A percentile compares a stretch with the other conserved stretches of the same genome.
Conservation (phyloP, 2,888 invertebrate genomes). For the Enchytraeus crypticus region DNA sequence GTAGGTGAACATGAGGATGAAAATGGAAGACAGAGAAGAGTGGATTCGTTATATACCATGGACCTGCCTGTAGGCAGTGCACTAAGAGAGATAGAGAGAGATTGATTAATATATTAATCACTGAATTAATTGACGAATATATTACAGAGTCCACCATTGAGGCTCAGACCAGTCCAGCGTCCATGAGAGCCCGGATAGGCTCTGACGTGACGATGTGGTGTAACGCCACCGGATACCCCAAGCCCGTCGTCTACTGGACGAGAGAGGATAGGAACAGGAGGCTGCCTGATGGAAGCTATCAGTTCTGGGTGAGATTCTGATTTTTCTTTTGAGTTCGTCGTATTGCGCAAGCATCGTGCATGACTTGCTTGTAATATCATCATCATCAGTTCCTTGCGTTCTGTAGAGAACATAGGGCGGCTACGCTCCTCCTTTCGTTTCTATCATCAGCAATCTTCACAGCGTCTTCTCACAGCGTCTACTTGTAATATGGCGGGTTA, state of each 20-base stretch:
- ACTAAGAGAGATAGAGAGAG: too few relatives aligned
- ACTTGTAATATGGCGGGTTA: too few relatives aligned
- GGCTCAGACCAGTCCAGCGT: constrained; percentile 27
- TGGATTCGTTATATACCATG: too few relatives aligned
- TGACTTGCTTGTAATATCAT: not conserved
- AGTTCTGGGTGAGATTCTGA: constrained; percentile 24
- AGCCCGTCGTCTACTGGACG: constrained; percentile 31
- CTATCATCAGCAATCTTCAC: too few relatives aligned
- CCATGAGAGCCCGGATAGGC: constrained; percentile 20
- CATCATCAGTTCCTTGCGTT: not conserved
- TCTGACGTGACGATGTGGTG: constrained; percentile 29
- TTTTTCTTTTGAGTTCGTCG: not conserved
- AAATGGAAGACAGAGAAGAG: too few relatives aligned
- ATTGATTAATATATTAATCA: too few relatives aligned
- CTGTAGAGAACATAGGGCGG: too few relatives aligned
- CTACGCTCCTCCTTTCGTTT: too few relatives aligned
- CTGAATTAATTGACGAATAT: too few relatives aligned
- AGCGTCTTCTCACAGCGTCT: too few relatives aligned
- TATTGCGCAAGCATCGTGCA: not conserved
- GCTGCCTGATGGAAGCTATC: constrained; percentile 28
- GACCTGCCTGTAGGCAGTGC: too few relatives aligned
- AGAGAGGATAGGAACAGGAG: constrained; percentile 26
- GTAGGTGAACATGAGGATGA: too few relatives aligned
- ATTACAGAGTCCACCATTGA: constrained; percentile 30
- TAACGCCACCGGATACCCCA: constrained; percentile 30